Evolutionary conservation across 2,888 invertebrate species (phyloP).

Genomic region (Tipula lateralis): DNA sequence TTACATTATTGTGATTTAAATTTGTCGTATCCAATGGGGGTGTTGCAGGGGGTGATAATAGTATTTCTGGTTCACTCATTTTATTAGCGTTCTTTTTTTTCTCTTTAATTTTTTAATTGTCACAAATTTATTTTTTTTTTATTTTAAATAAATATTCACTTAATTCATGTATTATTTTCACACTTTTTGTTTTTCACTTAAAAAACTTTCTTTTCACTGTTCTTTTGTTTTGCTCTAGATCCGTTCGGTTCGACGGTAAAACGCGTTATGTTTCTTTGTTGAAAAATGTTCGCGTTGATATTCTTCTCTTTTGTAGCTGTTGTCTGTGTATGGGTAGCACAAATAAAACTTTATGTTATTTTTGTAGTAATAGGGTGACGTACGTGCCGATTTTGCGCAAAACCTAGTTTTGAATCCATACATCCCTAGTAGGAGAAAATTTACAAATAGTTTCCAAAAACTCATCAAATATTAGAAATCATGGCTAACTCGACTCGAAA

Average conservation of each 20-base stretch:
- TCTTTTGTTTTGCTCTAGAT: not conserved
- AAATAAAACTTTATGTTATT: not conserved
- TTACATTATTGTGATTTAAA: slow-evolving; percentile 42
- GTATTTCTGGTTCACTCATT: slow-evolving; percentile 45
- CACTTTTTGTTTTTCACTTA: not conserved
- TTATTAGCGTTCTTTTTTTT: slow-evolving; percentile 32
- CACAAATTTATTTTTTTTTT: slow-evolving; percentile 11
- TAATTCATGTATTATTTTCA: not conserved
- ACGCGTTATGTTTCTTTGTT: slow-evolving; percentile 28
- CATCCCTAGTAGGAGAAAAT: not conserved
- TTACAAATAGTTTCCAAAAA: not conserved
- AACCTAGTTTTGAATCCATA: not conserved
- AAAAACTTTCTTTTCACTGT: slow-evolving; percentile 2
- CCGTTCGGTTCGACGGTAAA: slow-evolving; percentile 3
- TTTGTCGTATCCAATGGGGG: slow-evolving; percentile 58
- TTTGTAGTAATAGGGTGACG: not conserved
- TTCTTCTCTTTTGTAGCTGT: not conserved
- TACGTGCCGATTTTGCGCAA: not conserved
- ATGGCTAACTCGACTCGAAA: no score
- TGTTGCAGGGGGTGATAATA: slow-evolving; percentile 67
- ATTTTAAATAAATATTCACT: not conserved
- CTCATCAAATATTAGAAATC: not conserved
- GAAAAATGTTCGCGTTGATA: slow-evolving; percentile 24
- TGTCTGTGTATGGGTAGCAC: not conserved
- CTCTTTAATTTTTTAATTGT: slow-evolving; percentile 32